Base-by-base conservation (phyloP, 2,797 vertebrate genomes). In the Bothrops alternatus region DNA sequence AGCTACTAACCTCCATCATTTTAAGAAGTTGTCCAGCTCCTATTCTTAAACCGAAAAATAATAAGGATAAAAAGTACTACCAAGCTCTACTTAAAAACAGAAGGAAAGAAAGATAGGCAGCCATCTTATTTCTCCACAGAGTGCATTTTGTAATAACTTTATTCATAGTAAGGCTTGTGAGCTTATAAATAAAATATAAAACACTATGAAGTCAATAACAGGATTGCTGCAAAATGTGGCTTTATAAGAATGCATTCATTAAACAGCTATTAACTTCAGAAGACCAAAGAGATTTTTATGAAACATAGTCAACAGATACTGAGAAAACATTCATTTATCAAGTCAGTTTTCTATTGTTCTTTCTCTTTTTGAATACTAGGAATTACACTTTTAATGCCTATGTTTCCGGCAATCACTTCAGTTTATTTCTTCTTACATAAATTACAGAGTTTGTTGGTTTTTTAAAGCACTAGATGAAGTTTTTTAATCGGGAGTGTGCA, bases 151-250 rank as follows among this genome's bases (percentile, higher is more conserved):
- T 47, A 92, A 85, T 55, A 89, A 61, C 57, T 92, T 89, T 73
- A 85, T 92, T 82, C 65, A 89, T 32, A 6, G 42, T 53, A 53
- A 92, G 28, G 20, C 47, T 89, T 89, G 85, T 92, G 87, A 73
- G 73, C 73, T 86, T 86, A 86, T 92, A 92, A 92, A 92, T 92
- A 85, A 92, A 92, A 89, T 55, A 92, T 92, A 42, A 61, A 89
- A 63, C 26, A 32, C 47, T 89, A 60, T 86, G 73, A 65, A 65
- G 63, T 92, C 88, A 85, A 86, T 89, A 86, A 56, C 10, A 3
- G 58, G 50, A 90, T 86, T 56, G 47, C 88, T 86, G 88, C 73
- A 86, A 90, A 90, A 90, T 56, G n/a, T 85, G 58, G 42, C 58
- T 85, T 89, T 92, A 56, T 28, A 92, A 89, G 82, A 89, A 89